Evolutionary conservation across 1,140 invertebrate genomes (phyloP).

Genomic region (Acromyrmex echinatior): DNA sequence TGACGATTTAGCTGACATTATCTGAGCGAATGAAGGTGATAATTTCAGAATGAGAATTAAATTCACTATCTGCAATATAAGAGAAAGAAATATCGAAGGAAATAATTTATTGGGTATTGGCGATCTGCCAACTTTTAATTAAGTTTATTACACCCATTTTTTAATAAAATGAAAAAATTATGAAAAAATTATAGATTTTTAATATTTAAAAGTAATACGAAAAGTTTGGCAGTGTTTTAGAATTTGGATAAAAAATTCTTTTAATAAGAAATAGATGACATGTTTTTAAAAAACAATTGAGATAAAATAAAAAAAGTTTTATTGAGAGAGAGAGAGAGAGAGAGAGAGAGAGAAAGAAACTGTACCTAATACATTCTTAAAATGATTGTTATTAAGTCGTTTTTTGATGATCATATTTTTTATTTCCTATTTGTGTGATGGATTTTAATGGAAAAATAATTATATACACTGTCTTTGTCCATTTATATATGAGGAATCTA

Average conservation of each 20-base stretch:
- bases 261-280: too few species aligned
- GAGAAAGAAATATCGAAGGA: not conserved
- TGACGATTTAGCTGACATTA: conserved; percentile 35
- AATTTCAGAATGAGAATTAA: not conserved
- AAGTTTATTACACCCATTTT: too few species aligned
- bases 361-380: not conserved
- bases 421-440: not conserved
- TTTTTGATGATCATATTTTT: not conserved
- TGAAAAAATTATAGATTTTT: too few species aligned
- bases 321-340: too few species aligned
- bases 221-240: too few species aligned
- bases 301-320: too few species aligned
- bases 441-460: not conserved
- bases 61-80: not conserved
- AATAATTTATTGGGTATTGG: too few species aligned
- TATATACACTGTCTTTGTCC: not conserved
- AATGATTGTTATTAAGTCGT: not conserved
- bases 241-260: too few species aligned
- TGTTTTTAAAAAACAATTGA: too few species aligned
- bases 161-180: too few species aligned
- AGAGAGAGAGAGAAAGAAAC: too few species aligned
- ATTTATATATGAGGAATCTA: not conserved
- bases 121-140: not conserved
- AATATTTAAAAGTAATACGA: too few species aligned
- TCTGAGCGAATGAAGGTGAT: conserved; percentile 3